Evolutionary conservation across 2,113 vertebrate genomes (phyloP).

Genomic region (Toxostoma redivivum): DNA sequence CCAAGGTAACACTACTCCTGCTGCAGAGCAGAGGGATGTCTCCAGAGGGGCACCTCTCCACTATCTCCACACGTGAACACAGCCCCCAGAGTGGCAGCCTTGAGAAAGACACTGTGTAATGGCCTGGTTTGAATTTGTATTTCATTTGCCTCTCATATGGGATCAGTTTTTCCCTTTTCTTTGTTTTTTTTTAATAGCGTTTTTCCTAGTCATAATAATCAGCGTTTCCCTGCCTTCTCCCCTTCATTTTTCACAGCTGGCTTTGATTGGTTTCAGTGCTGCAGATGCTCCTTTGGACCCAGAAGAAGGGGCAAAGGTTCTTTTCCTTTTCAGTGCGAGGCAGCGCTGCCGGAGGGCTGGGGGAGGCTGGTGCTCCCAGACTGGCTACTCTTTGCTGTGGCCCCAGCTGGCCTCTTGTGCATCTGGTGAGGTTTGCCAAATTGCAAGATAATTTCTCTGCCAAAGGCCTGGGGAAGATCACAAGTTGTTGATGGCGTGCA

Average conservation of each 20-base stretch:
- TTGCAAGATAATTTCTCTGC: slow-evolving; percentile 10
- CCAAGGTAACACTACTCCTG: background rate
- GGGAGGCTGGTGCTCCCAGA: background rate
- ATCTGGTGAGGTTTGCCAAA: slow-evolving; percentile 37
- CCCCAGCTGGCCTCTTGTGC: background rate
- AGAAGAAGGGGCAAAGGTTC: slow-evolving; percentile 44
- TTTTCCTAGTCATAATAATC: slow-evolving; percentile 70
- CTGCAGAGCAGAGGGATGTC: background rate
- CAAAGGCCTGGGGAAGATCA: slow-evolving; percentile 19
- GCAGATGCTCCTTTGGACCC: slow-evolving; percentile 9
- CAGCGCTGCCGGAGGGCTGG: background rate
- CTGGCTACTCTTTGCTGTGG: background rate
- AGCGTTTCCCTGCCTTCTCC: slow-evolving; percentile 6
- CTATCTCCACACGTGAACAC: background rate
- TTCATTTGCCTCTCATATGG: slow-evolving; percentile 20
- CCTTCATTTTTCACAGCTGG: slow-evolving; percentile 70
- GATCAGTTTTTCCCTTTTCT: slow-evolving; percentile 53
- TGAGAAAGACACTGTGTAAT: background rate
- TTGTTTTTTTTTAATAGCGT: slow-evolving; percentile 65
- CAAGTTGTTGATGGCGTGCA: background rate
- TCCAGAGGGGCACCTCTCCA: background rate
- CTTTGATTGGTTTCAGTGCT: slow-evolving; percentile 67
- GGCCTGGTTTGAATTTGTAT: slow-evolving; percentile 28
- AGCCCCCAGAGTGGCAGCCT: background rate
- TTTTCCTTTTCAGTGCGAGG: background rate